phyloP scores from a whole-genome alignment of 2,888 invertebrate genomes.

The Callyntrura guangdongensis region DNA sequence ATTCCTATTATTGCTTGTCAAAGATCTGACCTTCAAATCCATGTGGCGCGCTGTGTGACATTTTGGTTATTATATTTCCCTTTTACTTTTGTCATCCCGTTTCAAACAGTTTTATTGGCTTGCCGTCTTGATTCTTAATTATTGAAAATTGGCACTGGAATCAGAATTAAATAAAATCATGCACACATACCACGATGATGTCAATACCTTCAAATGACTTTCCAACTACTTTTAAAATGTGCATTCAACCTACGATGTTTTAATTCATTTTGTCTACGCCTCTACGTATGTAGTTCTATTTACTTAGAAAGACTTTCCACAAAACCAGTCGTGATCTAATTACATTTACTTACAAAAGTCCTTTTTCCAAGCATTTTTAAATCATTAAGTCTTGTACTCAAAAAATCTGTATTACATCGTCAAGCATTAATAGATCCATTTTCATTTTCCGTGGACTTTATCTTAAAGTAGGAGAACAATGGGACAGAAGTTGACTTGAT shows the following conservation, averaged over 20 bases:
- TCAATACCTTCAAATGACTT: slow-evolving; percentile 74
- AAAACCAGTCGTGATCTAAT: too few relatives aligned
- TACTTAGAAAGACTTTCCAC: not conserved
- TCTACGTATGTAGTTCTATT: not conserved
- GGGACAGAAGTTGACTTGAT: slow-evolving; percentile 80
- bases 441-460: slow-evolving; percentile 14
- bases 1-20: slow-evolving; percentile 68
- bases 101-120: not conserved
- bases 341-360: not conserved
- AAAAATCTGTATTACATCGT: not conserved
- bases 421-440: too few relatives aligned
- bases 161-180: not conserved
- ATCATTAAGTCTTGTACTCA: not conserved
- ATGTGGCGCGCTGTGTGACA: not conserved
- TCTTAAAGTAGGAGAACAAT: not conserved
- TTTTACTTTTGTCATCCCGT: not conserved
- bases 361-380: not conserved
- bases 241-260: too few relatives aligned
- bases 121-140: slow-evolving; percentile 25
- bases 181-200: slow-evolving; percentile 26
- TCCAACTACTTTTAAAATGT: not conserved
- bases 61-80: not conserved
- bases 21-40: slow-evolving; percentile 42
- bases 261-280: not conserved
- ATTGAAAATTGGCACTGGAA: slow-evolving; percentile 64